A percentile compares a stretch with the other conserved stretches of the same genome.
phyloP scores from a whole-genome alignment of 2,888 invertebrate species.

The Hymenopus coronatus region DNA sequence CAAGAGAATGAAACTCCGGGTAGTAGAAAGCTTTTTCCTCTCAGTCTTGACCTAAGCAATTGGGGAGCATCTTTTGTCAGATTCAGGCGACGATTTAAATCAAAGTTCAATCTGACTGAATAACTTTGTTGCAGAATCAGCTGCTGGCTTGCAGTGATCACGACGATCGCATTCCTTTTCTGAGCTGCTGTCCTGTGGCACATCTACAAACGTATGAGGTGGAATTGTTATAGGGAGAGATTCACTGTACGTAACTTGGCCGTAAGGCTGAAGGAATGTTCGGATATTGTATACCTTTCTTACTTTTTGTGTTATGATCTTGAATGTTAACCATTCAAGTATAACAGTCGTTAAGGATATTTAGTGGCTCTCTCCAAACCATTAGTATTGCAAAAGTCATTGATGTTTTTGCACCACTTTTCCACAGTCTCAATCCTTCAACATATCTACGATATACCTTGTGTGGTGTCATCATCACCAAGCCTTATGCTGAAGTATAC shows the following conservation, averaged over 20 bases:
- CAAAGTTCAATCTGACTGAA: background rate
- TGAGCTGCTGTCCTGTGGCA: too few species aligned
- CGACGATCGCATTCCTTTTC: background rate
- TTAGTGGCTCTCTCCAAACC: background rate
- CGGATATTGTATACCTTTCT: background rate
- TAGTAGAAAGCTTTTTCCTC: too few species aligned
- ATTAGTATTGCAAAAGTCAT: constrained; percentile 1
- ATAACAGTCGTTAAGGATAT: background rate
- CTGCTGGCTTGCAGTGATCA: background rate
- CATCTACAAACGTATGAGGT: background rate
- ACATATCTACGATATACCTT: background rate
- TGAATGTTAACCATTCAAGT: background rate
- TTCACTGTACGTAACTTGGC: background rate
- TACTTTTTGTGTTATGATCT: background rate
- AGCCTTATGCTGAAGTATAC: background rate
- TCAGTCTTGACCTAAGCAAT: too few species aligned
- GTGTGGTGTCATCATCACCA: background rate
- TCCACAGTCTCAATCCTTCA: background rate
- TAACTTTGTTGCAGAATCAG: background rate
- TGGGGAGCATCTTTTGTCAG: background rate
- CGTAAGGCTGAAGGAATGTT: background rate
- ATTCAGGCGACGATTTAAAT: background rate
- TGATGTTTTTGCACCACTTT: background rate
- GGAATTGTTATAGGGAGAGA: background rate
- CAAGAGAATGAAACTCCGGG: background rate